Conservation (phyloP, 2,888 invertebrate genomes). For the Drosophila birchii region DNA sequence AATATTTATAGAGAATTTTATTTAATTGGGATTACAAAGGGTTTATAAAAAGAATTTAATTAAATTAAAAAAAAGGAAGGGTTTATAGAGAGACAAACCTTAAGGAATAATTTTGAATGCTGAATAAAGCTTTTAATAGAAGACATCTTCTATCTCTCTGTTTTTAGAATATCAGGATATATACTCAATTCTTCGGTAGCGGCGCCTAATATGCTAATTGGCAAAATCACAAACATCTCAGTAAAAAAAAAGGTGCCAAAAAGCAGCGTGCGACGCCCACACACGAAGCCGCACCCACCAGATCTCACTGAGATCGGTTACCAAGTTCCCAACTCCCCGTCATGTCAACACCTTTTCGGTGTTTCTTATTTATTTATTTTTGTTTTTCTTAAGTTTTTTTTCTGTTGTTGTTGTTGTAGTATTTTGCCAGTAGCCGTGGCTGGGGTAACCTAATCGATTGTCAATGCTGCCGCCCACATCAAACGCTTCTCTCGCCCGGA, state of each 20-base stretch:
- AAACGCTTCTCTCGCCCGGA: slow-evolving; percentile 50
- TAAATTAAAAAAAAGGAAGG: neutral
- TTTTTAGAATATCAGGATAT: neutral
- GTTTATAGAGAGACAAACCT: neutral
- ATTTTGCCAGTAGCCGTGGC: slow-evolving; percentile 48
- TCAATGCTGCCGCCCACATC: slow-evolving; percentile 80
- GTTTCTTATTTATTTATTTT: slow-evolving; percentile 43
- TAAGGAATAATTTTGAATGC: neutral
- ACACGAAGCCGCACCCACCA: slow-evolving; percentile 50
- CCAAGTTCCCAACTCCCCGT: slow-evolving; percentile 43
- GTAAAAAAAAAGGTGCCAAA: slow-evolving; percentile 60
- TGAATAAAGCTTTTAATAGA: neutral
- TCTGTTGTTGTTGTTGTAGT: neutral
- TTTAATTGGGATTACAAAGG: neutral
- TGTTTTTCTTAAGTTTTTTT: neutral
- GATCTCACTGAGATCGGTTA: slow-evolving; percentile 9
- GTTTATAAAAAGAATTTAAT: neutral
- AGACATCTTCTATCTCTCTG: neutral
- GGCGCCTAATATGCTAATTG: slow-evolving; percentile 77
- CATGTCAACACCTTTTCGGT: slow-evolving; percentile 67
- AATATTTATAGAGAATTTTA: neutral
- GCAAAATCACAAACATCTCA: slow-evolving; percentile 55
- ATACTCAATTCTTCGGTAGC: neutral
- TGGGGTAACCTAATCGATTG: slow-evolving; percentile 71
- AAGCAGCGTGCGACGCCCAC: slow-evolving; percentile 59